phyloP scores from a whole-genome alignment of 2,113 vertebrate species.

The Procavia capensis region DNA sequence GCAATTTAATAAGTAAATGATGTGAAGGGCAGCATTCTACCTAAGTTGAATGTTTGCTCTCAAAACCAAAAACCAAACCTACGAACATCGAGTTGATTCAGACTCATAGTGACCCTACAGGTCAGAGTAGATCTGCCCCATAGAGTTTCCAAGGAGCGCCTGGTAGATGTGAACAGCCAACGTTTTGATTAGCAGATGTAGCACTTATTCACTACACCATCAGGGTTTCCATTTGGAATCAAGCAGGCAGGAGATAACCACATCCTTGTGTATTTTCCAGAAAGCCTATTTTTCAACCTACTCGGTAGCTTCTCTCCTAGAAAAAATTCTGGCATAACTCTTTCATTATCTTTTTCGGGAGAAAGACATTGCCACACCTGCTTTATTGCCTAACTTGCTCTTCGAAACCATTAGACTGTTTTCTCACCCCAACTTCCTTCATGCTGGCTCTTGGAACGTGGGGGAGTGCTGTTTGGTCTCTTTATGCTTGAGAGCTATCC shows the following conservation, averaged over 20 bases:
- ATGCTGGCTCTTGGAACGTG: neutral
- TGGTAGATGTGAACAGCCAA: no score
- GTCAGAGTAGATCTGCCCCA: no score
- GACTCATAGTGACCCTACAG: no score
- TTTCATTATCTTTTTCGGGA: slow-evolving; percentile 4
- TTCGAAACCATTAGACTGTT: neutral
- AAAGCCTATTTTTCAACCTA: neutral
- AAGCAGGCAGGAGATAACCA: neutral
- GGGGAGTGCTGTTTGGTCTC: neutral
- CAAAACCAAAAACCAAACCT: no score
- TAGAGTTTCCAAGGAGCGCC: no score
- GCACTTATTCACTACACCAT: no score
- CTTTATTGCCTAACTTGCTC: neutral
- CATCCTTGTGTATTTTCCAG: neutral
- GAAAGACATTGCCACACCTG: neutral
- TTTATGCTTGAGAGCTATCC: neutral
- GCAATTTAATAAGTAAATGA: neutral
- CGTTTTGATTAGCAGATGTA: no score
- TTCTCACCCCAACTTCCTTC: neutral
- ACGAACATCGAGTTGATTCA: no score
- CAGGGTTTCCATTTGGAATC: no score
- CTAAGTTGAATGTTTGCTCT: neutral
- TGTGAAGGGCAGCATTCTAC: neutral
- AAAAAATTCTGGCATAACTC: neutral
- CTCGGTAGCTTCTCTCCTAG: neutral